Conservation (phyloP, 2,888 invertebrate species). For the Aphrophora alni region DNA sequence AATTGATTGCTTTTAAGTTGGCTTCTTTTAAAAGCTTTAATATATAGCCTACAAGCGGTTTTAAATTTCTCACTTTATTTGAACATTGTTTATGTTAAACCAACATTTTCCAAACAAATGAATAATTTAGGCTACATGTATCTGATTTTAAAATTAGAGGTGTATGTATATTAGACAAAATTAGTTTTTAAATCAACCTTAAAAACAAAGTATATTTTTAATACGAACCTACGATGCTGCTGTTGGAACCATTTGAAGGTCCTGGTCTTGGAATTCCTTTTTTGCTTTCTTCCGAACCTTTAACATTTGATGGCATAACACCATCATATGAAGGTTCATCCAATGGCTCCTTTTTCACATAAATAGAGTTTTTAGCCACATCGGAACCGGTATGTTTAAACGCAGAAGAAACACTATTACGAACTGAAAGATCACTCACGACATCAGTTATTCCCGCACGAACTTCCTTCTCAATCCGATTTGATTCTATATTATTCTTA, state of each 20-base stretch:
- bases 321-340: background rate
- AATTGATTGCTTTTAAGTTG: too few species aligned
- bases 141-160: too few species aligned
- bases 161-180: too few species aligned
- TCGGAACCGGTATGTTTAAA: background rate
- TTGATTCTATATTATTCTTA: constrained; percentile 16
- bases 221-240: constrained; percentile 25
- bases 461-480: constrained; percentile 4
- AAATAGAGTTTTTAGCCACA: background rate
- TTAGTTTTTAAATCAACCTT: too few species aligned
- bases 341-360: constrained; percentile 28
- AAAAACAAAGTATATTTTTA: too few species aligned
- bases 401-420: background rate
- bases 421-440: constrained; percentile 20
- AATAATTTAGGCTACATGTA: too few species aligned
- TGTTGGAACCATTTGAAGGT: constrained; percentile 30
- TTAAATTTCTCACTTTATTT: too few species aligned
- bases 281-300: constrained; percentile 14
- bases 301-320: background rate
- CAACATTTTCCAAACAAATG: too few species aligned
- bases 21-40: too few species aligned
- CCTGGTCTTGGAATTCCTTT: constrained; percentile 28
- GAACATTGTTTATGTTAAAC: too few species aligned
- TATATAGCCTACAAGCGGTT: too few species aligned
- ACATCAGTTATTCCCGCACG: background rate